These are phyloP conservation scores for Chrysomela aeneicollis DNA, from an alignment of 2,888 invertebrate species.

Conservation along the genomic window DNA sequence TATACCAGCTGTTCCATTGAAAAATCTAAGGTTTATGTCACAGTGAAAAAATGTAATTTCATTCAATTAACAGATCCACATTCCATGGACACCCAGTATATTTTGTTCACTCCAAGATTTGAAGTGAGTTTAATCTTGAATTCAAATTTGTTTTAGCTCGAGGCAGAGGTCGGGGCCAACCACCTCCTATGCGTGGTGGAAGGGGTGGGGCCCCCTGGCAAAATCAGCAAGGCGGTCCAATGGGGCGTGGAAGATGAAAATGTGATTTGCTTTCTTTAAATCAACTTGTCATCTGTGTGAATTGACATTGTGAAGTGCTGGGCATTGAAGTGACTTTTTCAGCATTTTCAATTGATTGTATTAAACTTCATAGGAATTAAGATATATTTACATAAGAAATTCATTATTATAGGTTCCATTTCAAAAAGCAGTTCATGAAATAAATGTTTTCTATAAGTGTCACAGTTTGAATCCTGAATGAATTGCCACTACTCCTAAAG, in stretches of 20 bases:
- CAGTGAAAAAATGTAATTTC: too few relatives aligned
- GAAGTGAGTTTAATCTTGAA: not conserved
- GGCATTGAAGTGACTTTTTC: too few relatives aligned
- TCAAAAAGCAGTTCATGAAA: conserved; percentile 10
- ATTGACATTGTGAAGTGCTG: too few relatives aligned
- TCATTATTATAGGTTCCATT: too few relatives aligned
- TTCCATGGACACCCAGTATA: too few relatives aligned
- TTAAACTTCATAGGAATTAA: too few relatives aligned
- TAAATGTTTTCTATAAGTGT: conserved; percentile 39
- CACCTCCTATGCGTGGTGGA: conserved; percentile 64
- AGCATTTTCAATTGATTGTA: too few relatives aligned
- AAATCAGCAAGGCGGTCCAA: conserved; percentile 40
- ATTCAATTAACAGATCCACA: too few relatives aligned
- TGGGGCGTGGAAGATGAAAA: conserved; percentile 39
- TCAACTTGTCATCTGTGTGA: not conserved
- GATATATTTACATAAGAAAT: too few relatives aligned
- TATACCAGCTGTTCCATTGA: too few relatives aligned
- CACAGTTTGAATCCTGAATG: conserved; percentile 94
- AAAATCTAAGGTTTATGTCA: too few relatives aligned
- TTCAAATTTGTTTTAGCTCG: conserved; percentile 58
- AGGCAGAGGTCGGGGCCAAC: conserved; percentile 65
- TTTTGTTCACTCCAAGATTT: not conserved
- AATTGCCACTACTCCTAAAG: conserved; percentile 91
- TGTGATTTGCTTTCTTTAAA: conserved; percentile 5
- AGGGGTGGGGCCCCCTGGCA: conserved; percentile 63